Evolutionary conservation across 1,140 invertebrate species (phyloP), one percentile per base, ranked within the genome.

Genomic region (Bacillus rossius): DNA sequence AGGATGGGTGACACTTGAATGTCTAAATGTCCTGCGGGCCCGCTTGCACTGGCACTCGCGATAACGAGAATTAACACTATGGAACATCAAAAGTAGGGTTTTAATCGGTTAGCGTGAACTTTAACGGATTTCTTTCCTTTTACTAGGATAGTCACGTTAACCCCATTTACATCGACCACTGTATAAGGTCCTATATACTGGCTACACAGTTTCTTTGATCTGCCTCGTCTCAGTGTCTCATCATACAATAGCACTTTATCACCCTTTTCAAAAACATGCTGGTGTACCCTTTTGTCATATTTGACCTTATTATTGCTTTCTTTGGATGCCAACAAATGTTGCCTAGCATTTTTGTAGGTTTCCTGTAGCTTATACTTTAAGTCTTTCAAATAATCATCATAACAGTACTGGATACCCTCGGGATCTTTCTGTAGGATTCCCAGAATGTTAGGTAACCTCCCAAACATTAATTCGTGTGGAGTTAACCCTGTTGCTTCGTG

Each of bases 391-490:
- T 53, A 38, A 37, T 38, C 7, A 8, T 53, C 19, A 10, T 37
- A 29, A 3, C 34, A 8, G 3, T 53, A n/a, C 20, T 53, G 51
- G 1, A 53, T 26, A 8, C 37, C 29, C 19, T 16, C 51, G 19
- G 34, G 34, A 1, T 29, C 19, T 17, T 37, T 54, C 40, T 53
- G 16, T 13, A 42, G 23, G 56, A 37, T 51, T 26, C 43, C 26
- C 55, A 66, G 65, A 14, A 67, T 16, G 25, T 43, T 58, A 13
- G 69, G 53, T 42, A 64, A 53, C 37, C 62, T 20, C 17, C 70
- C 72, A 61, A 64, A 69, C 14, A 72, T 8, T 8, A 73, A 40
- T 43, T 68, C 63, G 49, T 61, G 72, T 4, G 72, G 68, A 2
- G 61, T 61, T 34, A 63, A 66, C 5, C 64, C 63, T 2, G 72